Conservation (phyloP, 2,888 invertebrate species). For the Ennomos fuscantarius region DNA sequence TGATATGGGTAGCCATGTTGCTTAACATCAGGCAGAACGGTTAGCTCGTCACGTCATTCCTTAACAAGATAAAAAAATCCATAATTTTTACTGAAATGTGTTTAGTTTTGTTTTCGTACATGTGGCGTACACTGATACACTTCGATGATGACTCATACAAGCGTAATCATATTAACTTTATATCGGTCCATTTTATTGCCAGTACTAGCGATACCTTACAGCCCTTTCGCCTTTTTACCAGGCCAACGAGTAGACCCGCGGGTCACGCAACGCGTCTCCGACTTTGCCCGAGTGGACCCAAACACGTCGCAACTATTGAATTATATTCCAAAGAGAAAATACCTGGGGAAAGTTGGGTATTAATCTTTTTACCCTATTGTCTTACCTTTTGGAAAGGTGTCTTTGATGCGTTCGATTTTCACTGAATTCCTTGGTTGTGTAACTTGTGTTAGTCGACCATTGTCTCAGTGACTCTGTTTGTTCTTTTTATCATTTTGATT, state of each 20-base stretch:
- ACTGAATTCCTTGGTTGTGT: neutral
- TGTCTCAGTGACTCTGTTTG: too few species aligned
- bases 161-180: too few species aligned
- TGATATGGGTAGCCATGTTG: too few species aligned
- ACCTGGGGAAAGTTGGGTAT: constrained; percentile 33
- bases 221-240: constrained; percentile 61
- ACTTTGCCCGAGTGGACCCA: constrained; percentile 45
- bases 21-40: too few species aligned
- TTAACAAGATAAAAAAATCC: too few species aligned
- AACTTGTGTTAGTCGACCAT: too few species aligned
- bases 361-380: constrained; percentile 40
- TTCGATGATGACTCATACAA: too few species aligned
- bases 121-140: too few species aligned
- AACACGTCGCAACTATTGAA: constrained; percentile 52
- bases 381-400: constrained; percentile 30
- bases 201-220: constrained; percentile 20
- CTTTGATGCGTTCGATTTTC: constrained; percentile 19
- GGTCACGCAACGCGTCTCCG: constrained; percentile 53
- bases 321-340: constrained; percentile 46
- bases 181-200: neutral
- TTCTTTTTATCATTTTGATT: too few species aligned
- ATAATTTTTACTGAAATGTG: too few species aligned
- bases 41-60: too few species aligned
- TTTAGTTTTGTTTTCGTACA: too few species aligned
- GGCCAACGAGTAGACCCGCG: constrained; percentile 67